Base-by-base conservation (phyloP, 2,797 vertebrate species). In the Microctenopoma stevenorrisi region DNA sequence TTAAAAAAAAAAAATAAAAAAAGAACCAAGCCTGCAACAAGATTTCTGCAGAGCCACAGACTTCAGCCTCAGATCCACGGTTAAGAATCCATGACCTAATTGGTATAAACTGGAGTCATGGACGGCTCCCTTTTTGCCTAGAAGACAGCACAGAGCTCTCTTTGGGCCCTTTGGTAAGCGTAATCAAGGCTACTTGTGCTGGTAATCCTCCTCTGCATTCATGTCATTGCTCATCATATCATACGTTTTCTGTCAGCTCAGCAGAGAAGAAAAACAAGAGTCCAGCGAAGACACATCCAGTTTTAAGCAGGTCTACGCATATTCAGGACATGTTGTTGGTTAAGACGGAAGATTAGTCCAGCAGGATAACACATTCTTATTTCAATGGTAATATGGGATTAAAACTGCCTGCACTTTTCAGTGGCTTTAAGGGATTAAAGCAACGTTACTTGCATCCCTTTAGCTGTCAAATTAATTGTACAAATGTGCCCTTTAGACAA, bases 311-410 rank as follows among this genome's bases (percentile, higher is more conserved):
- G 63, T 51, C 51, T 49, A 72, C 53, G 71, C 65, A 56, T 49
- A 67, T 49, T 28, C 22, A 13, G 43, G 56, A 59, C 63, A 60
- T 74, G 72, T 60, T 72, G 53, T 51, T 72, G 52, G 68, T 62
- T 69, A 76, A 30, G 22, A 78, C 10, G 78, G 62, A 72, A 88
- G 81, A 91, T 83, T 77, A 89, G 70, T 57, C 50, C 35, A 63
- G 64, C 64, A 43, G 79, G 79, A 76, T 73, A 78, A 79, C 63
- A 71, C 57, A 60, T 73, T 69, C 77, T 59, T 57, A 82, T 92
- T 88, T 84, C 74, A 91, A 89, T 87, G 79, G 79, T 85, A 89
- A 92, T 87, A 65, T 74, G 81, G 87, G 87, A 88, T 86, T 88
- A 90, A 87, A 86, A 78, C 47, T 75, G 73, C 62, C 74, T 47